Base-by-base conservation (phyloP, 2,888 invertebrate species). In the Limnephilus rhombicus region DNA sequence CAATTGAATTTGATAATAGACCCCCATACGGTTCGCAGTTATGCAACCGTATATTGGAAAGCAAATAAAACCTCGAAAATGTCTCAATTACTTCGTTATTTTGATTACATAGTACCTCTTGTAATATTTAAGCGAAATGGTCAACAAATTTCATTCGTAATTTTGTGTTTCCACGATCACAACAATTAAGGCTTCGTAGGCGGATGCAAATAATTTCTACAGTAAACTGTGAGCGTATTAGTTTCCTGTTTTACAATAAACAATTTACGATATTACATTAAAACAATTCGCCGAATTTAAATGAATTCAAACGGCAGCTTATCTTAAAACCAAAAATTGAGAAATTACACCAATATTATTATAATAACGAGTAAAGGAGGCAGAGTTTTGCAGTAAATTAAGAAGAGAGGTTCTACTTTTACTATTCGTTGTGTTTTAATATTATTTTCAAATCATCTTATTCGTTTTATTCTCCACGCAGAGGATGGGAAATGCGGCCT, bases 11-110 rank as follows among this genome's bases (percentile, higher is more conserved):
- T 49, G 45, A 68, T n/a, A 68, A 68, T 9, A 68, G 24, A 68
- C 68, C 68, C 24, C 9, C 9, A n/a, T 68, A 68, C 24, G 24
- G 24, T 18, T 68, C 24, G 68, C 5, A 9, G 24, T 68, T 24
- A 68, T 68, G 68, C n/a, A n/a, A 68, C 24, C 68, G n/a, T 24
- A 24, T 49, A 45, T 86, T 86, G 24, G 45, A 86, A 86, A 86
- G 86, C 86, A 45, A n/a, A 86, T n/a, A n/a, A 86, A 83, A 45
- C 13, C 49, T 24, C 86, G 3, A 49, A 45, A 45, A 45, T 86
- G 0, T 49, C 41, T 4, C 18, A n/a, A 49, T 86, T 86, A 24
- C 45, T n/a, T 86, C 3, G 2, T 86, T 45, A 86, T 86, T 45
- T 24, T 45, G 24, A 31, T 13, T 85, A 41, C n/a, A 0, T 45